Percentiles rank a stretch among this genome's conserved stretches.
phyloP scores from a whole-genome alignment of 2,888 invertebrate species.

The Ethmia dodecea region DNA sequence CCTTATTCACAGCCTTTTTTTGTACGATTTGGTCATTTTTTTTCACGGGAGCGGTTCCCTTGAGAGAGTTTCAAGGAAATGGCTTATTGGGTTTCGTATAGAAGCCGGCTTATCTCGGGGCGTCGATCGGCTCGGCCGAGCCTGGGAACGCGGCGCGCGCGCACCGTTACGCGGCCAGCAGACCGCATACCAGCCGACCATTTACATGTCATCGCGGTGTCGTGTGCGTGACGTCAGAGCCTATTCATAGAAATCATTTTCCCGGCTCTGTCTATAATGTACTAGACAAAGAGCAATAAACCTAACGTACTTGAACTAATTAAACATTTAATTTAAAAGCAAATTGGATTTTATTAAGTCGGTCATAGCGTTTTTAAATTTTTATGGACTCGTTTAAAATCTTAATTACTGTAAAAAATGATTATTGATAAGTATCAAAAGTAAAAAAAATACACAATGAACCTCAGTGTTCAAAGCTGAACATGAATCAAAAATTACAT shows the following conservation, averaged over 20 bases:
- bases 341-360: too few relatives aligned
- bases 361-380: too few relatives aligned
- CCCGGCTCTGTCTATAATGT: slow-evolving; percentile 11
- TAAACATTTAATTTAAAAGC: too few relatives aligned
- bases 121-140: slow-evolving; percentile 46
- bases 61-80: slow-evolving; percentile 72
- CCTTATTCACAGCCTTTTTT: slow-evolving; percentile 69
- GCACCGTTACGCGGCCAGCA: slow-evolving; percentile 44
- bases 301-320: too few relatives aligned
- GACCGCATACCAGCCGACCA: slow-evolving; percentile 25
- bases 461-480: too few relatives aligned
- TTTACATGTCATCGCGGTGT: slow-evolving; percentile 34
- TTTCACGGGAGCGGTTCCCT: slow-evolving; percentile 66
- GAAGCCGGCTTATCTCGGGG: slow-evolving; percentile 61
- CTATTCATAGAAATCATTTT: slow-evolving; percentile 27
- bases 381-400: too few relatives aligned
- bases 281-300: too few relatives aligned
- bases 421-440: too few relatives aligned
- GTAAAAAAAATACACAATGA: too few relatives aligned
- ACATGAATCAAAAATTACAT: too few relatives aligned
- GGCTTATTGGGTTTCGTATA: slow-evolving; percentile 73
- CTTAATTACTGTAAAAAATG: too few relatives aligned
- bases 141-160: slow-evolving; percentile 52
- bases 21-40: slow-evolving; percentile 57
- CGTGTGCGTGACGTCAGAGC: slow-evolving; percentile 31